Conservation (phyloP, 2,888 invertebrate genomes). For the Limnephilus lunatus region DNA sequence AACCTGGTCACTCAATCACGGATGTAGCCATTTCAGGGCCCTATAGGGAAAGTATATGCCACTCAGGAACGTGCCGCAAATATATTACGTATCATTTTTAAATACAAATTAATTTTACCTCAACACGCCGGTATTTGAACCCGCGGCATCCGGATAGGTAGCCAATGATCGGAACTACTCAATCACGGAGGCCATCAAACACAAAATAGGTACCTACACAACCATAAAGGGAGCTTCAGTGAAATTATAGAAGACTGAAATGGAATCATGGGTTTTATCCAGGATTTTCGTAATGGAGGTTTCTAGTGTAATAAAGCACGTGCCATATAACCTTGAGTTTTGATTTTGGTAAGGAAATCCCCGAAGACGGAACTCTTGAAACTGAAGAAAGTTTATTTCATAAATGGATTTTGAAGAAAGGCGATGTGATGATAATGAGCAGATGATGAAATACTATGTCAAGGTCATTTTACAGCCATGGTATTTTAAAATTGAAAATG, state of each 20-base stretch:
- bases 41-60: too few relatives aligned
- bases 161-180: too few relatives aligned
- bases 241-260: neutral
- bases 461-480: neutral
- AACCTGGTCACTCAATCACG: too few relatives aligned
- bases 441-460: neutral
- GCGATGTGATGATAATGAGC: neutral
- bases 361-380: neutral
- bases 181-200: too few relatives aligned
- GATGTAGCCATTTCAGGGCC: too few relatives aligned
- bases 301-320: neutral
- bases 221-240: neutral
- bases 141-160: too few relatives aligned
- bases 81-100: too few relatives aligned
- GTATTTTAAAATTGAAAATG: too few relatives aligned
- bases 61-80: too few relatives aligned
- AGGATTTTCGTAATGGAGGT: neutral
- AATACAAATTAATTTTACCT: too few relatives aligned
- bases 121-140: too few relatives aligned
- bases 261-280: neutral
- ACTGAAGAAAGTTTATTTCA: neutral
- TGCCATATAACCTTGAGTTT: neutral
- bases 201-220: too few relatives aligned
- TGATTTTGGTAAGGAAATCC: neutral
- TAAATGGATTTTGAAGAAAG: neutral